A percentile compares a stretch with the other conserved stretches of the same genome.
Conservation (phyloP, 2,797 vertebrate species). For the Mastacembelus armatus region DNA sequence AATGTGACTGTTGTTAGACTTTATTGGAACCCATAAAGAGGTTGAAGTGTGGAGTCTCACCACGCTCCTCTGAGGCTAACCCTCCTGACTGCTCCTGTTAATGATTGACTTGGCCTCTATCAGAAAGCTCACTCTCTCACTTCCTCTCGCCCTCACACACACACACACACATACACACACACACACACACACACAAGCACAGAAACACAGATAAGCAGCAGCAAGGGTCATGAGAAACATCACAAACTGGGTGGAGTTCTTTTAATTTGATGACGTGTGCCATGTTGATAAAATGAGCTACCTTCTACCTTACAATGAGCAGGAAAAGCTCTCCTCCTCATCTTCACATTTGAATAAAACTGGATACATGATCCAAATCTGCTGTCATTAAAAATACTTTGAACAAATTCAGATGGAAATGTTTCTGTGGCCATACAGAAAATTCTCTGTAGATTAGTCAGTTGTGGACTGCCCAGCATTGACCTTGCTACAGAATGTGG, state of each 20-base stretch:
- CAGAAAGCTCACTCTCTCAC: slow-evolving; percentile 52
- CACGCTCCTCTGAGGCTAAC: slow-evolving; percentile 62
- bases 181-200: slow-evolving; percentile 31
- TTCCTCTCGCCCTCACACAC: slow-evolving; percentile 13
- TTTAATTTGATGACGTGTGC: slow-evolving; percentile 53
- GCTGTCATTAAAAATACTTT: not conserved
- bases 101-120: slow-evolving; percentile 84
- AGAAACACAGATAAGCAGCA: slow-evolving; percentile 66
- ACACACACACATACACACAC: slow-evolving; percentile 16
- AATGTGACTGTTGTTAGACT: slow-evolving; percentile 68
- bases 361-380: not conserved
- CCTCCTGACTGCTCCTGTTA: slow-evolving; percentile 73
- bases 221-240: slow-evolving; percentile 74
- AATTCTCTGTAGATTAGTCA: not conserved
- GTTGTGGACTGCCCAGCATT: slow-evolving; percentile 12
- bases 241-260: slow-evolving; percentile 63
- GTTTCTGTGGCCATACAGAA: not conserved
- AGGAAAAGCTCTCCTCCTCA: not conserved
- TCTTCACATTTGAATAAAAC: not conserved
- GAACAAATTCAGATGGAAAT: not conserved
- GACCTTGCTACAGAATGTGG: slow-evolving; percentile 38
- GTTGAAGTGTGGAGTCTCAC: slow-evolving; percentile 64
- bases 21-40: slow-evolving; percentile 77
- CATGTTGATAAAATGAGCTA: slow-evolving; percentile 21
- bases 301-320: not conserved